Base-by-base conservation (phyloP, 1,140 invertebrate genomes). In the Microplitis mediator region DNA sequence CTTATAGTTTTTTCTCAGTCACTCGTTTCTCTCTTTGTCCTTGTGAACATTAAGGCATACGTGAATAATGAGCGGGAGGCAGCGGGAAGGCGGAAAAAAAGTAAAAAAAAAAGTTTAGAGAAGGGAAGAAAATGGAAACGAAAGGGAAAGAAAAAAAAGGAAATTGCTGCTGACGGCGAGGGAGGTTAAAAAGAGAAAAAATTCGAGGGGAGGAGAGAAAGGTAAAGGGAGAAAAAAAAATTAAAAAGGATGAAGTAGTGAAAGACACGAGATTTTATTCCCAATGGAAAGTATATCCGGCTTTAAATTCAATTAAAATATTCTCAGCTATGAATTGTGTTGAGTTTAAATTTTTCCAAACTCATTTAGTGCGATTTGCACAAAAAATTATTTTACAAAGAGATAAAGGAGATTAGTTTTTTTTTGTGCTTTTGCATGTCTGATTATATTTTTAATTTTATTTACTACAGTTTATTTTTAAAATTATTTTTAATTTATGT, bases 261-360 rank as follows among this genome's bases (percentile, higher is more conserved):
- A 11, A 68, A 66, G 69, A 54, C 45, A 56, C 45, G 69, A 74
- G 73, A 69, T 74, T 74, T 74, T 74, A 74, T 74, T 74, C 71
- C 73, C 73, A 74, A 74, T 67, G 73, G 69, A 66, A 74, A 62
- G 54, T 50, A 68, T 54, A 71, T 64, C 73, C 64, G 63, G 69
- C 73, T 74, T 74, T 74, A 74, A 74, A 74, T 74, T 69, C 73
- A 74, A 74, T 74, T 74, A 74, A 74, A 74, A 74, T 74, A 65
- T 74, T 64, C 64, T 69, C 69, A 45, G 52, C 62, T 69, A 32
- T 51, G 61, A 58, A 58, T 58, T 23, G 14, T 14, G 51, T n/a
- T 6, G 14, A 9, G 56, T 32, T 58, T 9, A 31, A 31, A 58
- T 58, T 58, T 58, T 31, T 16, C 16, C 1, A 58, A 58, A 45